A percentile compares a stretch with the other conserved stretches of the same genome.
These are phyloP conservation scores for Zosterops borbonicus DNA, from an alignment of 2,113 vertebrate genomes.

Conservation along the genomic window DNA sequence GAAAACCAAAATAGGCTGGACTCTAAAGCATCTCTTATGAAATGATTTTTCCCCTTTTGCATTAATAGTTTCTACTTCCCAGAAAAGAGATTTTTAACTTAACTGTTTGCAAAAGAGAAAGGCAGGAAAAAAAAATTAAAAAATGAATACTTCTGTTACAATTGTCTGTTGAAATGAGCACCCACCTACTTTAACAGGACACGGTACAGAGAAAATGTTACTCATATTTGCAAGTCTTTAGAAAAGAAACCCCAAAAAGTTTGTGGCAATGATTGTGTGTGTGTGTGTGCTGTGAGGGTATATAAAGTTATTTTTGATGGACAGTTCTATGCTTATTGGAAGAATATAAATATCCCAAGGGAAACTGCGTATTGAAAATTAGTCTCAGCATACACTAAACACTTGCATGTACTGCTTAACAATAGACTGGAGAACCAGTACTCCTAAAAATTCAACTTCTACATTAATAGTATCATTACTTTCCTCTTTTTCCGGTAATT, in stretches of 20 bases:
- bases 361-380: slow-evolving; percentile 77
- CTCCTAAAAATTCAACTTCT: slow-evolving; percentile 53
- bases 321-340: slow-evolving; percentile 80
- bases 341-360: slow-evolving; percentile 81
- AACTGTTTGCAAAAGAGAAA: background rate
- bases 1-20: slow-evolving; percentile 24
- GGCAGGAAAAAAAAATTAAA: background rate
- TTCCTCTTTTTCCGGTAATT: slow-evolving; percentile 26
- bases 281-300: background rate
- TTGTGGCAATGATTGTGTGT: slow-evolving; percentile 13
- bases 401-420: slow-evolving; percentile 71
- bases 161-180: slow-evolving; percentile 57
- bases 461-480: slow-evolving; percentile 23
- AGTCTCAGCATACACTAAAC: slow-evolving; percentile 77
- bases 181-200: slow-evolving; percentile 42
- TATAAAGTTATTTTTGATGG: slow-evolving; percentile 78
- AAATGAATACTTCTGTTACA: background rate
- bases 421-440: slow-evolving; percentile 46
- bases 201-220: slow-evolving; percentile 59
- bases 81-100: slow-evolving; percentile 43
- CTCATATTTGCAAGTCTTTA: slow-evolving; percentile 63
- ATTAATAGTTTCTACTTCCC: slow-evolving; percentile 27
- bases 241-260: slow-evolving; percentile 53
- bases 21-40: slow-evolving; percentile 39
- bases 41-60: background rate